These are phyloP conservation scores for Saguinus midas DNA, from an alignment of 2,113 vertebrate species.

Conservation along the genomic window DNA sequence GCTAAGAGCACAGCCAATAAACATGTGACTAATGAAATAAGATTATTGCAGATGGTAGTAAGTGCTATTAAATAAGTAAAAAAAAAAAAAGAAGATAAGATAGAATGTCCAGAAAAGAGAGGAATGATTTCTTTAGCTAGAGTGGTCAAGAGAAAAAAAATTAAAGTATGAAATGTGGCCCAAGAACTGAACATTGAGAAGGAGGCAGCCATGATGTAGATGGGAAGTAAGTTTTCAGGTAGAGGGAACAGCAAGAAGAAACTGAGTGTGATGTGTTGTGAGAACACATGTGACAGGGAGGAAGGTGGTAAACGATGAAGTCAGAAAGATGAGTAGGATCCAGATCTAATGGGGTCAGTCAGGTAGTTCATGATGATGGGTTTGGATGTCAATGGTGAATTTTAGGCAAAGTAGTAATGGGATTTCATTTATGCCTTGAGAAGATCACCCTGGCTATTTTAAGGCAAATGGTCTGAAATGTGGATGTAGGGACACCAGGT, in stretches of 20 bases:
- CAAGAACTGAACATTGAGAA: not conserved
- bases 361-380: too few relatives aligned
- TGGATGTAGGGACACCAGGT: not conserved
- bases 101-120: not conserved
- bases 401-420: not conserved
- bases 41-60: not conserved
- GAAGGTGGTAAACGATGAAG: not conserved
- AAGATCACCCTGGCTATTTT: not conserved
- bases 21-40: not conserved
- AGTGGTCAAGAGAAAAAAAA: not conserved
- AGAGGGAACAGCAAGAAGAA: not conserved
- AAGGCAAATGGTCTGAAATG: not conserved
- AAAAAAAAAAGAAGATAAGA: not conserved
- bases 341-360: not conserved
- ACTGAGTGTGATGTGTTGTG: not conserved
- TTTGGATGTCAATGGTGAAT: not conserved
- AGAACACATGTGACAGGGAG: not conserved
- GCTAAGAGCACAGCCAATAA: not conserved
- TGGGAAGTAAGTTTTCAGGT: not conserved
- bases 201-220: not conserved
- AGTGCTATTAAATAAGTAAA: not conserved
- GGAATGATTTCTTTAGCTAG: not conserved
- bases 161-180: not conserved
- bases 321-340: not conserved
- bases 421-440: not conserved